Base-by-base conservation (phyloP, 1,140 invertebrate genomes). In the Ganaspis sp. region DNA sequence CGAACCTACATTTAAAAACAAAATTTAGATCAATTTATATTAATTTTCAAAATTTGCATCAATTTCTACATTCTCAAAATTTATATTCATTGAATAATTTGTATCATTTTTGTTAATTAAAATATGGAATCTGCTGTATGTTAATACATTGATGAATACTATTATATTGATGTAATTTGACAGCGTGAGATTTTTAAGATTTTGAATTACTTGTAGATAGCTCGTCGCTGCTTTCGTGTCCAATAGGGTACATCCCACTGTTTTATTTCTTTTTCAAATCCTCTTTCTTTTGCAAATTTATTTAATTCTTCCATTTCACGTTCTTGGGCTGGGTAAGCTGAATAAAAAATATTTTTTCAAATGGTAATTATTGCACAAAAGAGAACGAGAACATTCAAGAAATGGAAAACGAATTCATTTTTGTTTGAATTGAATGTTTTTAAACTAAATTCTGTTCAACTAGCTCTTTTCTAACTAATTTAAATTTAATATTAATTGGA, bases 161-260 rank as follows among this genome's bases (percentile, higher is more conserved):
- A n/a, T n/a, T n/a, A n/a, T n/a, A n/a, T n/a, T n/a, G n/a, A n/a
- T n/a, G n/a, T n/a, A n/a, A n/a, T n/a, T n/a, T n/a, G n/a, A n/a
- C n/a, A n/a, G n/a, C n/a, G n/a, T 49, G 19, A 58, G 12, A 58
- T 58, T 19, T 12, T 12, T 29, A 12, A 23, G 17, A 11, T 21
- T 26, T 23, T 54, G 1, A 29, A 64, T 90, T 89, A 94, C 93
- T 93, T 92, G 82, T 93, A 96, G 12, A 95, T 88, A 2, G 90
- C 92, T 83, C 92, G 92, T 73, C 92, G 91, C 82, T 95, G 94
- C 86, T 95, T 95, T 84, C 95, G 93, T 76, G 93, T 92, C 96
- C 97, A 99, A 86, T 96, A 99, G 6, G 95, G 93, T 70, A 99
- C 92, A 89, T 99, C 98, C 94, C 96, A 99, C 49, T 94, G 91